Evolutionary conservation across 2,888 invertebrate genomes (phyloP).

Genomic region (Stictocephala bisonia): DNA sequence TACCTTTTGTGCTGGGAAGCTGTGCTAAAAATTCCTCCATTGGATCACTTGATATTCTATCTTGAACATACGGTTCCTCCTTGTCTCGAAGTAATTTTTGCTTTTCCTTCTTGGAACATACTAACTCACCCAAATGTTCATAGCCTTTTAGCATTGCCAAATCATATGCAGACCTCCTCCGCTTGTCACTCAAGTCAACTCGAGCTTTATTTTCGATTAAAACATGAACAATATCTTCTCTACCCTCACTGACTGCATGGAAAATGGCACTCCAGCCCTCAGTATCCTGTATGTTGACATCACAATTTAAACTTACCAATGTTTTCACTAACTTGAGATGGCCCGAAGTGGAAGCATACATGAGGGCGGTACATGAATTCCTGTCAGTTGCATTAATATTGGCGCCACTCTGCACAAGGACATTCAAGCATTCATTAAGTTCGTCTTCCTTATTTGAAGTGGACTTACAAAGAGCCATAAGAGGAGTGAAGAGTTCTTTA

Average conservation of each 20-base stretch:
- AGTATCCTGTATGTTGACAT: constrained; percentile 52
- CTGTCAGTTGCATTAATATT: constrained; percentile 52
- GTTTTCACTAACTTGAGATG: constrained; percentile 48
- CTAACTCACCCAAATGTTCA: constrained; percentile 50
- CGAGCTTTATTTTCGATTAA: constrained; percentile 53
- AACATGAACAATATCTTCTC: constrained; percentile 47
- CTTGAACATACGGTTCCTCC: background rate
- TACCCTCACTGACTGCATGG: constrained; percentile 52
- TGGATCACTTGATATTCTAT: background rate
- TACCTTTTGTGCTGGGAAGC: constrained; percentile 44
- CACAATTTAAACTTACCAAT: constrained; percentile 50
- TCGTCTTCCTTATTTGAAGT: constrained; percentile 48
- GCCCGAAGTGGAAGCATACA: constrained; percentile 51
- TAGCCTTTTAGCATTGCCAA: constrained; percentile 49
- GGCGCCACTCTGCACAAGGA: constrained; percentile 52
- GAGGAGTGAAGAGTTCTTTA: constrained; percentile 52
- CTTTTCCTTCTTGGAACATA: constrained; percentile 46
- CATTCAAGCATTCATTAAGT: constrained; percentile 51
- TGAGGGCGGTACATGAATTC: constrained; percentile 50
- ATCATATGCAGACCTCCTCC: constrained; percentile 49
- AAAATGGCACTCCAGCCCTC: constrained; percentile 58
- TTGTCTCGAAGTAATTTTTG: background rate
- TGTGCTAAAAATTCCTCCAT: constrained; percentile 43
- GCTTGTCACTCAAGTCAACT: constrained; percentile 50
- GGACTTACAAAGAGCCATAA: constrained; percentile 55